Percentiles rank a stretch among this genome's conserved stretches.
phyloP scores from a whole-genome alignment of 2,888 invertebrate genomes.

The Deilephila elpenor region DNA sequence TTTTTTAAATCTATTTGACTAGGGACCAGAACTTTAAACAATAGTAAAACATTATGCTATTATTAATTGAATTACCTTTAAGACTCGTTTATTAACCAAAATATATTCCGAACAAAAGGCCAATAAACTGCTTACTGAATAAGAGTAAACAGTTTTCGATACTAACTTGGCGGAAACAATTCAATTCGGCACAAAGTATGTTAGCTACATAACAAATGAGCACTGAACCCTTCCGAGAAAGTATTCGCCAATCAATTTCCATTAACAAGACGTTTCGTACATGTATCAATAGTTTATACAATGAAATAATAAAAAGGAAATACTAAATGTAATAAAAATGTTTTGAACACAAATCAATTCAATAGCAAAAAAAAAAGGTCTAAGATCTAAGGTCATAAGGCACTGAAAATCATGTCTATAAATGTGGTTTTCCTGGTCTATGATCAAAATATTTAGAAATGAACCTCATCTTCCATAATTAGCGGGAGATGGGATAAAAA shows the following conservation, averaged over 20 bases:
- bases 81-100: too few species aligned
- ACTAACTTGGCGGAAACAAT: conserved; percentile 20
- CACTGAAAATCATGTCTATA: too few species aligned
- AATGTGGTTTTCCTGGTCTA: too few species aligned
- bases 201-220: conserved; percentile 17
- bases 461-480: too few species aligned
- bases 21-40: too few species aligned
- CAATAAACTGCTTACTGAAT: background rate
- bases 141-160: background rate
- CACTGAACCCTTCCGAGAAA: background rate
- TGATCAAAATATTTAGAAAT: too few species aligned
- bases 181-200: conserved; percentile 11
- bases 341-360: background rate
- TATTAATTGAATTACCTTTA: too few species aligned
- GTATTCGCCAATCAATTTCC: conserved; percentile 6
- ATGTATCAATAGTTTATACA: background rate
- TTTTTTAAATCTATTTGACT: too few species aligned
- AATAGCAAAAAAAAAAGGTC: background rate
- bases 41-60: too few species aligned
- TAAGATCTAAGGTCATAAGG: too few species aligned
- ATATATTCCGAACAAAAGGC: background rate
- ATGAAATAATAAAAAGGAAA: background rate
- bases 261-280: background rate
- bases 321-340: background rate
- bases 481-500: too few species aligned